Evolutionary conservation across 2,888 invertebrate species (phyloP).

Genomic region (Hofmannophila pseudospretella): DNA sequence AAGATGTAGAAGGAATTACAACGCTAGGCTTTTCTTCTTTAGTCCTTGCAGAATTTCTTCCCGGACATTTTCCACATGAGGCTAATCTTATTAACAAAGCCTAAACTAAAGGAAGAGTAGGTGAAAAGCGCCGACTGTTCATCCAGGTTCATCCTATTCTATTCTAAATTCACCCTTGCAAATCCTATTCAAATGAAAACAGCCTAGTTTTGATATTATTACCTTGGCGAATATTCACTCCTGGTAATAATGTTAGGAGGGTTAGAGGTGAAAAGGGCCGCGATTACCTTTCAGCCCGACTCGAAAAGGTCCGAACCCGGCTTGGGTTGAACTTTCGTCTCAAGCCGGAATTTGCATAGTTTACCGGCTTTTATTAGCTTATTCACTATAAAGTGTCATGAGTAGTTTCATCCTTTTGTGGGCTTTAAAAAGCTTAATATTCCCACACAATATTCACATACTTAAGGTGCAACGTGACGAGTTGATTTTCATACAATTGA

Average conservation of each 20-base stretch:
- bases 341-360: constrained; percentile 15
- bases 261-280: constrained; percentile 10
- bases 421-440: no score
- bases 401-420: neutral
- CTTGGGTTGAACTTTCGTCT: constrained; percentile 5
- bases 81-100: no score
- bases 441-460: no score
- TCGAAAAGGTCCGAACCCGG: constrained; percentile 7
- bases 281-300: constrained; percentile 13
- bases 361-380: constrained; percentile 9
- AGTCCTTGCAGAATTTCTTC: no score
- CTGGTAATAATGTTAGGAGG: constrained; percentile 3
- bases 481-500: no score
- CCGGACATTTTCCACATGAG: no score
- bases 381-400: constrained; percentile 2
- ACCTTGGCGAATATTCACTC: constrained; percentile 1
- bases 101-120: no score
- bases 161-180: neutral
- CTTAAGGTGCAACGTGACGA: no score
- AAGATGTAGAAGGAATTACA: no score
- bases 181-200: neutral
- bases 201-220: neutral
- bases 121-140: no score
- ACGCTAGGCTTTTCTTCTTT: no score
- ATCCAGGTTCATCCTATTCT: no score